A percentile compares a stretch with the other conserved stretches of the same genome.
Evolutionary conservation across 2,113 vertebrate genomes (phyloP).

Genomic region (Neodon shergylaensis): DNA sequence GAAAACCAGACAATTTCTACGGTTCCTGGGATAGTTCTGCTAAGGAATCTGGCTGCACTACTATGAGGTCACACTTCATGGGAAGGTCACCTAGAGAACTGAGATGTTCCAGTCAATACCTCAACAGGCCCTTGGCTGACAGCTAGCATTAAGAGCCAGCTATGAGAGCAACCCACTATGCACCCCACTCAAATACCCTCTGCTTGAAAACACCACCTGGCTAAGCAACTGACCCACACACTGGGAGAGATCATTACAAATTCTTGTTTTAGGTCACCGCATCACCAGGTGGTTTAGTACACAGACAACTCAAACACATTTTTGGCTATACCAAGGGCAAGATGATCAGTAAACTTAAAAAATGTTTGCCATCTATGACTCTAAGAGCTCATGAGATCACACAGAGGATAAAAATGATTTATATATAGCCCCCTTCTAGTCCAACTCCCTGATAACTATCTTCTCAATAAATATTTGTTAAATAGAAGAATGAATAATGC

Average conservation of each 20-base stretch:
- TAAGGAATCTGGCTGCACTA: not conserved
- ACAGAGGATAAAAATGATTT: slow-evolving; percentile 13
- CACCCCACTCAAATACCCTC: not conserved
- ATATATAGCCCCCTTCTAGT: slow-evolving; percentile 43
- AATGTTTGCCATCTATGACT: not conserved
- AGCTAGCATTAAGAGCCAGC: not conserved
- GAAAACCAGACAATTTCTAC: not conserved
- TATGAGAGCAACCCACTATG: not conserved
- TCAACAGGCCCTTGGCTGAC: not conserved
- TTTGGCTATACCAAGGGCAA: not conserved
- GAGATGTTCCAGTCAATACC: not conserved
- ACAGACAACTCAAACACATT: slow-evolving; percentile 3
- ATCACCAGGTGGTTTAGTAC: not conserved
- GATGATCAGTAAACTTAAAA: slow-evolving; percentile 24
- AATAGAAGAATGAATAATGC: slow-evolving; percentile 75
- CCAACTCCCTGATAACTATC: slow-evolving; percentile 30
- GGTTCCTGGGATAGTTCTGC: not conserved
- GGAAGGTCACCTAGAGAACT: not conserved
- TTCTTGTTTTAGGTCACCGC: not conserved
- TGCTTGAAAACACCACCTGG: not conserved
- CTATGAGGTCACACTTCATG: not conserved
- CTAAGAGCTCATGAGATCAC: not conserved
- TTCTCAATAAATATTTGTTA: slow-evolving; percentile 75
- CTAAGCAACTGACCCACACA: not conserved
- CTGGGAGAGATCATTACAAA: not conserved